Percentiles rank a stretch among this genome's conserved stretches.
phyloP scores from a whole-genome alignment of 1,140 invertebrate genomes.

The Drosophila tristis region DNA sequence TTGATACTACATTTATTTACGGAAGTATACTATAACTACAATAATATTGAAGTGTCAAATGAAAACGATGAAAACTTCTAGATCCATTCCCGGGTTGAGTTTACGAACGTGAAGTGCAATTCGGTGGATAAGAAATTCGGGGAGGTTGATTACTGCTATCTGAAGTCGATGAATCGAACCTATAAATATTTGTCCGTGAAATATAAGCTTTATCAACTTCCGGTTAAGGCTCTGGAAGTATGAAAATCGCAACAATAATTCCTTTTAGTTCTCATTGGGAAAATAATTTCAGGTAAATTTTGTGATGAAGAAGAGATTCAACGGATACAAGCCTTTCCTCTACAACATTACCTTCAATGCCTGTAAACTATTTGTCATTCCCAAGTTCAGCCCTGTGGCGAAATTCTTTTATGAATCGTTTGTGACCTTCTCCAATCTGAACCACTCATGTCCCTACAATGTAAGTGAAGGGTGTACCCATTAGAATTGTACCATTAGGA shows the following conservation, averaged over 20 bases:
- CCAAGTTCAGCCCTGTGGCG: conserved; percentile 5
- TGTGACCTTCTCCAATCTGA: background rate
- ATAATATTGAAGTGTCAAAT: too few relatives aligned
- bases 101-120: conserved; percentile 27
- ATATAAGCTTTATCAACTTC: too few relatives aligned
- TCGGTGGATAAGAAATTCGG: background rate
- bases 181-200: conserved; percentile 22
- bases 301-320: conserved; percentile 1
- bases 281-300: conserved; percentile 5
- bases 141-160: conserved; percentile 8
- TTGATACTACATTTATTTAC: too few relatives aligned
- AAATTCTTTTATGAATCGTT: conserved; percentile 1
- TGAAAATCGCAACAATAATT: too few relatives aligned
- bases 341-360: conserved; percentile 20
- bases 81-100: background rate
- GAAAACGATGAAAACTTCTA: conserved; percentile 3
- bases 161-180: conserved; percentile 30
- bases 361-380: conserved; percentile 6
- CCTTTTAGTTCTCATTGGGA: too few relatives aligned
- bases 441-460: background rate
- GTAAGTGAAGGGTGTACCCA: too few relatives aligned
- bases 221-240: too few relatives aligned
- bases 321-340: conserved; percentile 17
- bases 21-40: too few relatives aligned
- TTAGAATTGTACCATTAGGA: too few relatives aligned